Evolutionary conservation across 2,888 invertebrate species (phyloP).

Genomic region (Falcaria lacertinaria): DNA sequence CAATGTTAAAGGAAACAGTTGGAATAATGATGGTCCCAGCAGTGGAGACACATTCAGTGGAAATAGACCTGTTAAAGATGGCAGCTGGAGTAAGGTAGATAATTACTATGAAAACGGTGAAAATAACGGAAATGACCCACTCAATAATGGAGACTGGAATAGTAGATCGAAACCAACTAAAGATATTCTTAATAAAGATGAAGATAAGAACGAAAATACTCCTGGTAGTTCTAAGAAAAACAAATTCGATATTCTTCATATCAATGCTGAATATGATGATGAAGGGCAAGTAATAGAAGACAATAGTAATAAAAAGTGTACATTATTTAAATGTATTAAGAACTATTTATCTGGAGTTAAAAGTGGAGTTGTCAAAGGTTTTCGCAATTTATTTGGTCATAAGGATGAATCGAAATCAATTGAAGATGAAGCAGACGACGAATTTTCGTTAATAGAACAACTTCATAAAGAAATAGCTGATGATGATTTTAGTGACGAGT

Average conservation of each 20-base stretch:
- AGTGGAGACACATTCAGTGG: background rate
- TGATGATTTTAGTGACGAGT: background rate
- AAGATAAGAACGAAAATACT: background rate
- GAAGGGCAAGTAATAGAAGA: background rate
- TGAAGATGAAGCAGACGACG: background rate
- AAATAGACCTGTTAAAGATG: background rate
- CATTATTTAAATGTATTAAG: slow-evolving; percentile 29
- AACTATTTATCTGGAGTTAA: slow-evolving; percentile 33
- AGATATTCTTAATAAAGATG: background rate
- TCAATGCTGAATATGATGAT: slow-evolving; percentile 35
- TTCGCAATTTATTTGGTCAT: slow-evolving; percentile 31
- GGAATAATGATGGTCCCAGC: no score
- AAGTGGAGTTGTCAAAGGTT: slow-evolving; percentile 32
- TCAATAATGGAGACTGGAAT: background rate
- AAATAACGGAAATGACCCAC: no score
- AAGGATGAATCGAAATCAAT: slow-evolving; percentile 17
- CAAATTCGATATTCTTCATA: slow-evolving; percentile 29
- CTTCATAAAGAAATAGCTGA: slow-evolving; percentile 1
- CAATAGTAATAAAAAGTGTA: slow-evolving; percentile 11
- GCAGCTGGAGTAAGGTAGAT: background rate
- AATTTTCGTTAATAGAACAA: background rate
- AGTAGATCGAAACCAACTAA: background rate
- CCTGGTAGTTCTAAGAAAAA: background rate
- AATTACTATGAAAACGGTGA: no score
- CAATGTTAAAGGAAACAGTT: slow-evolving; percentile 2